Conservation (phyloP, 2,797 vertebrate species). For the Ctenopoma kingsleyae region DNA sequence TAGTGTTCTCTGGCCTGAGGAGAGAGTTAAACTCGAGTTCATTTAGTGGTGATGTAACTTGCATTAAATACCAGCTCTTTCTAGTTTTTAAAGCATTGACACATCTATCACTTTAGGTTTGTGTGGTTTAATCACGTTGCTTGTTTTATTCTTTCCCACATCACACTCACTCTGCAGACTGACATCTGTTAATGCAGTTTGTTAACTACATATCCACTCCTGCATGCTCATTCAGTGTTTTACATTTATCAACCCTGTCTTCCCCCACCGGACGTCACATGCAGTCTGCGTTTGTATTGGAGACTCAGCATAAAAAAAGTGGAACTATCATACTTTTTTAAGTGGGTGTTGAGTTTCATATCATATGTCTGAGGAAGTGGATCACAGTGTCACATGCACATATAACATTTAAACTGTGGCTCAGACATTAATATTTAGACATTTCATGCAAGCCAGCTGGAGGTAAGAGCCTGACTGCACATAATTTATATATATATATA, state of each 20-base stretch:
- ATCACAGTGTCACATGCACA: slow-evolving; percentile 58
- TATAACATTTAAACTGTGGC: slow-evolving; percentile 53
- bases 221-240: slow-evolving; percentile 20
- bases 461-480: slow-evolving; percentile 65
- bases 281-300: slow-evolving; percentile 57
- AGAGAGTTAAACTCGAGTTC: slow-evolving; percentile 46
- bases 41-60: slow-evolving; percentile 52
- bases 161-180: not conserved
- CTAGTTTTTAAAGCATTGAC: slow-evolving; percentile 9
- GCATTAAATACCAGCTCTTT: slow-evolving; percentile 19
- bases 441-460: slow-evolving; percentile 31
- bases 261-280: slow-evolving; percentile 66
- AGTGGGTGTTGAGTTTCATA: slow-evolving; percentile 71
- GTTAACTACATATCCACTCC: slow-evolving; percentile 12
- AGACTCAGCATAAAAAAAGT: slow-evolving; percentile 83
- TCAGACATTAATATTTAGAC: slow-evolving; percentile 21
- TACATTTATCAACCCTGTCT: slow-evolving; percentile 27
- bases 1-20: slow-evolving; percentile 10
- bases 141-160: slow-evolving; percentile 11
- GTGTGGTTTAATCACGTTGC: slow-evolving; percentile 1
- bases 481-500: no score
- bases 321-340: slow-evolving; percentile 68
- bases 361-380: slow-evolving; percentile 69
- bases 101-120: not conserved
- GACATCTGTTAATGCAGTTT: not conserved